Evolutionary conservation across 2,888 invertebrate species (phyloP).

Genomic region (Tachina lurida): DNA sequence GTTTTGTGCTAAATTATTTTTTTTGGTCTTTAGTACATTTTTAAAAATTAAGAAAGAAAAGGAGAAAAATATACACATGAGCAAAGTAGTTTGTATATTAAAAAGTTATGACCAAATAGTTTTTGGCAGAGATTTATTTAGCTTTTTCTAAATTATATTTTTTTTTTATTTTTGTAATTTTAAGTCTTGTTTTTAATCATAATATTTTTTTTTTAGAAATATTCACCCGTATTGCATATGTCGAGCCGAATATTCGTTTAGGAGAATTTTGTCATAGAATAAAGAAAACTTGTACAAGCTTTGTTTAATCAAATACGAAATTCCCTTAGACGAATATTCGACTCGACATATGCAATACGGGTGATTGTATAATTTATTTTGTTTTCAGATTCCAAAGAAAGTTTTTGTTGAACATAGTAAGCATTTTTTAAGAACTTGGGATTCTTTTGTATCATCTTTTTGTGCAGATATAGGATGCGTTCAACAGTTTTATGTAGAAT

Average conservation of each 20-base stretch:
- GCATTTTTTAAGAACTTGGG: slow-evolving; percentile 11
- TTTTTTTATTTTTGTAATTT: slow-evolving; percentile 22
- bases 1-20: slow-evolving; percentile 45
- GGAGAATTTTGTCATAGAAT: too few species aligned
- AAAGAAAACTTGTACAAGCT: too few species aligned
- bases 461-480: too few species aligned
- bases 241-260: too few species aligned
- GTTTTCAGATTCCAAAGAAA: too few species aligned
- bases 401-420: not conserved
- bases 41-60: slow-evolving; percentile 13
- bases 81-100: slow-evolving; percentile 2
- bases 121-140: slow-evolving; percentile 43
- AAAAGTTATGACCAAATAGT: slow-evolving; percentile 3
- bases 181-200: slow-evolving; percentile 59
- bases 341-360: too few species aligned
- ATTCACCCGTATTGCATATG: too few species aligned
- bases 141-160: slow-evolving; percentile 32
- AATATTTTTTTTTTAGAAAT: not conserved
- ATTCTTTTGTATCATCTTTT: too few species aligned
- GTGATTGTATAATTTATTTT: not conserved
- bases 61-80: not conserved
- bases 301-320: too few species aligned
- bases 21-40: slow-evolving; percentile 48
- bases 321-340: too few species aligned
- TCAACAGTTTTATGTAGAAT: too few species aligned